phyloP scores from a whole-genome alignment of 2,797 vertebrate genomes.

The Danio choprae region DNA sequence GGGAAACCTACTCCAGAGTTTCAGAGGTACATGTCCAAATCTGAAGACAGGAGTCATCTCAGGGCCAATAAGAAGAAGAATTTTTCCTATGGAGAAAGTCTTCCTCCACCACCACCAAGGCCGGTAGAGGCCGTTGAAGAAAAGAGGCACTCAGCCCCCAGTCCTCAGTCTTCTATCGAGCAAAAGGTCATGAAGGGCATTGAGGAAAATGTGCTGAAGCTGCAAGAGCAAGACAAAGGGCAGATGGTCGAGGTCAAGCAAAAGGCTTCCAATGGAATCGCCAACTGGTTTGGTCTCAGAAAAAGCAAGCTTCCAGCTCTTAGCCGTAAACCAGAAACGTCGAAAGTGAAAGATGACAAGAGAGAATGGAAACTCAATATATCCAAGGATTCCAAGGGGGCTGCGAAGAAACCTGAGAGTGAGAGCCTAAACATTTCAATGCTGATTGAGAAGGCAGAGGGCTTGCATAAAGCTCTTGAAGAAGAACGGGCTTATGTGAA shows the following conservation, averaged over 20 bases:
- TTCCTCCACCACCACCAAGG: conserved; percentile 74
- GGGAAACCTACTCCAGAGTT: conserved; percentile 69
- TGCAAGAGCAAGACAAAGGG: conserved; percentile 88
- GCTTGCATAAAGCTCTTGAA: conserved; percentile 90
- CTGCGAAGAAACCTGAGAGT: conserved; percentile 84
- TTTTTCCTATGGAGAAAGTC: conserved; percentile 73
- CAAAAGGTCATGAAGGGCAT: conserved; percentile 99
- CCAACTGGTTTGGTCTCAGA: conserved; percentile 95
- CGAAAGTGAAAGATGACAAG: conserved; percentile 86
- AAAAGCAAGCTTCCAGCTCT: conserved; percentile 93
- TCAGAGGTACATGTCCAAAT: conserved; percentile 79
- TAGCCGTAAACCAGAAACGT: conserved; percentile 83
- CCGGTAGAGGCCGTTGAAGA: conserved; percentile 65
- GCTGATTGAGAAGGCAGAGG: conserved; percentile 96
- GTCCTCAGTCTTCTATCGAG: conserved; percentile 89
- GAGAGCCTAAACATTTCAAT: conserved; percentile 96
- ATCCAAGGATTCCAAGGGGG: conserved; percentile 84
- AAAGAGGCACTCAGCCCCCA: conserved; percentile 66
- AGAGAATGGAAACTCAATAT: conserved; percentile 82
- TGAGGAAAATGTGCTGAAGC: conserved; percentile 92
- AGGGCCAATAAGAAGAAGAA: conserved; percentile 80
- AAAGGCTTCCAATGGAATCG: conserved; percentile 89
- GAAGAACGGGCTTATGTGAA: conserved; percentile 92
- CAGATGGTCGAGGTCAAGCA: conserved; percentile 84
- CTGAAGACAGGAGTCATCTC: conserved; percentile 81